Percentiles rank a stretch among this genome's conserved stretches.
Conservation (phyloP, 2,888 invertebrate species). For the Lasius platythorax region DNA sequence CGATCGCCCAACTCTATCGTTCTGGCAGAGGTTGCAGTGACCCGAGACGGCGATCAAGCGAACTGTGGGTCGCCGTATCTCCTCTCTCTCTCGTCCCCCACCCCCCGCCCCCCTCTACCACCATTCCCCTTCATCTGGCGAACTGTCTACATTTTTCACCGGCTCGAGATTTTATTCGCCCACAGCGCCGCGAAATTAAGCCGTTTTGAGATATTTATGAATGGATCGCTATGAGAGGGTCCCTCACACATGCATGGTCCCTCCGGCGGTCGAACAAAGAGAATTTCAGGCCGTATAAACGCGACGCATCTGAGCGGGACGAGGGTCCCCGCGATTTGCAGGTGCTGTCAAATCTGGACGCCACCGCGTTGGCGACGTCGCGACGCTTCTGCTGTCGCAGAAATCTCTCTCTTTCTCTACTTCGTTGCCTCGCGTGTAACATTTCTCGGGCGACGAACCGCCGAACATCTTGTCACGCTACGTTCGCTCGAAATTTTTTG, state of each 20-base stretch:
- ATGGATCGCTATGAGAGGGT: conserved; percentile 80
- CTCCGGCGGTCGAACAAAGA: conserved; percentile 77
- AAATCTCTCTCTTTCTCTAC: neutral
- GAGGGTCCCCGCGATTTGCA: conserved; percentile 75
- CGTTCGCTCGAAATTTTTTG: neutral
- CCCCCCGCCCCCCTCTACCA: conserved; percentile 36
- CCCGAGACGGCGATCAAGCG: conserved; percentile 80
- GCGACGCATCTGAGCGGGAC: conserved; percentile 62
- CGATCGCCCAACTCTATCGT: conserved; percentile 49
- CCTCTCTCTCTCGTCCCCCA: conserved; percentile 61
- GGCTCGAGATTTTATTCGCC: conserved; percentile 84
- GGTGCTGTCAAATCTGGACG: conserved; percentile 68
- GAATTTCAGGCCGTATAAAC: conserved; percentile 60
- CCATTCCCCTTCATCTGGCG: conserved; percentile 59
- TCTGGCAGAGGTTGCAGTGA: conserved; percentile 74
- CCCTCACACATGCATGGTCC: conserved; percentile 59
- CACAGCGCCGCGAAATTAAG: conserved; percentile 84
- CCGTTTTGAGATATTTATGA: conserved; percentile 86
- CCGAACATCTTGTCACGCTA: neutral
- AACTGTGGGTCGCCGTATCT: conserved; percentile 82
- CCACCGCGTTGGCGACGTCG: neutral
- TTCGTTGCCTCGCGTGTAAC: neutral
- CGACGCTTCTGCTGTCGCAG: neutral
- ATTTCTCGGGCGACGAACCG: neutral
- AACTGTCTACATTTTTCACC: conserved; percentile 84